A percentile compares a stretch with the other conserved stretches of the same genome.
Conservation (phyloP, 1,140 invertebrate genomes). For the Zophobas morio region DNA sequence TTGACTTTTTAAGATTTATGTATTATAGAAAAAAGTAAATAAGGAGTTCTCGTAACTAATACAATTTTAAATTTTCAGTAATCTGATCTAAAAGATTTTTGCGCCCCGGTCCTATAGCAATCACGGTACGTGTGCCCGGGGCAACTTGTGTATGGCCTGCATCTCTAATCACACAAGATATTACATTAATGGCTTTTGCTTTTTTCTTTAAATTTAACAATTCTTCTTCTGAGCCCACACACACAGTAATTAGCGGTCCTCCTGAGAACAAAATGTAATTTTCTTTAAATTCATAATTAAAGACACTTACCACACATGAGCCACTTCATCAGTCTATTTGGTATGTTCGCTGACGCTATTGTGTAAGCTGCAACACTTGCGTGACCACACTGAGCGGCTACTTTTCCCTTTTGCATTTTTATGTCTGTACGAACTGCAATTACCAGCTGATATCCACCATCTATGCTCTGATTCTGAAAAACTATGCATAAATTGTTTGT, state of each 20-base stretch:
- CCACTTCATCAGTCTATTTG: constrained; percentile 81
- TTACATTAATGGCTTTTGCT: constrained; percentile 79
- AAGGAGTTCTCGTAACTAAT: constrained; percentile 67
- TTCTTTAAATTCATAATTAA: background rate
- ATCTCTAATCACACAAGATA: constrained; percentile 84
- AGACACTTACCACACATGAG: constrained; percentile 73
- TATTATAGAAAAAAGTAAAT: no score
- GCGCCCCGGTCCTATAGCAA: constrained; percentile 91
- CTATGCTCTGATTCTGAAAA: no score
- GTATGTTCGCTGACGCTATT: constrained; percentile 75
- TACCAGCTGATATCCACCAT: constrained; percentile 83
- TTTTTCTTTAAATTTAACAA: constrained; percentile 76
- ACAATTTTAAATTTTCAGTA: constrained; percentile 90
- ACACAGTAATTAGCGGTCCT: constrained; percentile 68
- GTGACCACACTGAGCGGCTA: constrained; percentile 93
- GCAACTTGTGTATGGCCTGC: constrained; percentile 93
- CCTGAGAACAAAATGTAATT: constrained; percentile 54
- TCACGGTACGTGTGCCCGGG: constrained; percentile 85
- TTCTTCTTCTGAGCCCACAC: constrained; percentile 78
- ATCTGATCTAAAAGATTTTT: constrained; percentile 83
- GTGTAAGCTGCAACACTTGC: constrained; percentile 88
- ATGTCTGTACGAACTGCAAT: constrained; percentile 91
- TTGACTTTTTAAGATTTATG: no score
- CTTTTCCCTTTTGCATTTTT: constrained; percentile 96
- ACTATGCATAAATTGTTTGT: no score